phyloP scores from a whole-genome alignment of 2,888 invertebrate genomes.

The Encarsia formosa region DNA sequence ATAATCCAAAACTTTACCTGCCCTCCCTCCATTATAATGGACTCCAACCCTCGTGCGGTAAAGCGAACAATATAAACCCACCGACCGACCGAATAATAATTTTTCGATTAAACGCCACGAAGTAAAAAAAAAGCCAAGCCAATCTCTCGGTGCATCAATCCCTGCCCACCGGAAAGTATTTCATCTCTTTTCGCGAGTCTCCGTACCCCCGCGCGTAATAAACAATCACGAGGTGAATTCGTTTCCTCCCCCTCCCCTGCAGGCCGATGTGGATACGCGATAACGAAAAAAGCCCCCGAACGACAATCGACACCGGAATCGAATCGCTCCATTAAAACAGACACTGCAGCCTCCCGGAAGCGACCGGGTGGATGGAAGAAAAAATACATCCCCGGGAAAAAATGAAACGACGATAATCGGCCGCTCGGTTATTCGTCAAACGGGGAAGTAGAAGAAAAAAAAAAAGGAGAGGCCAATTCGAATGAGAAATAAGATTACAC shows the following conservation, averaged over 20 bases:
- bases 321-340: slow-evolving; percentile 10
- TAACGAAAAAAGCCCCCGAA: slow-evolving; percentile 13
- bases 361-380: background rate
- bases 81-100: too few species aligned
- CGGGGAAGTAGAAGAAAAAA: background rate
- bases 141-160: too few species aligned
- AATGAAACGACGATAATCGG: slow-evolving; percentile 10
- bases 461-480: slow-evolving; percentile 17
- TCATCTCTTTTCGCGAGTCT: background rate
- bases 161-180: too few species aligned
- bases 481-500: slow-evolving; percentile 29
- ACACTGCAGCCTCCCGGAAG: background rate
- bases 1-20: too few species aligned
- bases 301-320: slow-evolving; percentile 18
- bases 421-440: too few species aligned
- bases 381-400: background rate
- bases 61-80: too few species aligned
- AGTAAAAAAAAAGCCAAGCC: too few species aligned
- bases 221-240: slow-evolving; percentile 22
- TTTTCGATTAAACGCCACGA: too few species aligned
- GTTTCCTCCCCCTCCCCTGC: background rate
- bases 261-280: slow-evolving; percentile 9
- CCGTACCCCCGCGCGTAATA: slow-evolving; percentile 7
- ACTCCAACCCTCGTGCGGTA: too few species aligned
- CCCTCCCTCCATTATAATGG: too few species aligned